Percentiles rank a stretch among this genome's conserved stretches.
Conservation (phyloP, 64 coral and sea anemone species). For the Porites australiensis region DNA sequence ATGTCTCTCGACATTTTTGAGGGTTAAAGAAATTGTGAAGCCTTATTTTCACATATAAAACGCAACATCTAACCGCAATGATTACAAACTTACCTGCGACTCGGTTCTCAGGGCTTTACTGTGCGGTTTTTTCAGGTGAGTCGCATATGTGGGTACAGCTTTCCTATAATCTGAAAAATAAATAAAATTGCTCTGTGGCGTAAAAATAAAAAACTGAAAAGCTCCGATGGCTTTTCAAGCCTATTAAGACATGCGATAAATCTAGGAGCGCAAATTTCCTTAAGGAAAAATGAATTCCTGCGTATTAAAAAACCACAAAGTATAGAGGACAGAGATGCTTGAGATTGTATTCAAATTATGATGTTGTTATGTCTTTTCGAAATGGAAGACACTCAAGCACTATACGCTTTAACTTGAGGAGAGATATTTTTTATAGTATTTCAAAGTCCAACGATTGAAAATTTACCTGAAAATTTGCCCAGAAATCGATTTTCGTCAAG, state of each 20-base stretch:
- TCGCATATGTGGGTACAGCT: background rate
- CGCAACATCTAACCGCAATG: background rate
- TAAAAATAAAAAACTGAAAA: background rate
- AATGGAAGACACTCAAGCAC: background rate
- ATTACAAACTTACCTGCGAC: too few species aligned
- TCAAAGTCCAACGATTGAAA: background rate
- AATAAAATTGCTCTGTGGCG: background rate
- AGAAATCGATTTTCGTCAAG: background rate
- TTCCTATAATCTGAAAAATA: constrained; percentile 1
- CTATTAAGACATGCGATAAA: background rate
- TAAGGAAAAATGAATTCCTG: background rate
- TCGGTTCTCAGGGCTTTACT: background rate
- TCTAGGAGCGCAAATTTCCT: background rate
- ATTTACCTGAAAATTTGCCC: background rate
- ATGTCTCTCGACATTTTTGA: too few species aligned
- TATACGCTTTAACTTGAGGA: too few species aligned
- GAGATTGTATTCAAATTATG: background rate
- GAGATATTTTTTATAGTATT: background rate
- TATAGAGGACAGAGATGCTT: too few species aligned
- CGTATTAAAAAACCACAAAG: background rate
- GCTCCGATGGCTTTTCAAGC: background rate
- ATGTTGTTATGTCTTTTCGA: background rate
- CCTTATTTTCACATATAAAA: background rate
- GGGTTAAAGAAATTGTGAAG: too few species aligned
- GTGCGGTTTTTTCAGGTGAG: background rate